These are phyloP conservation scores for Phalanger gymnotis DNA, from an alignment of 2,797 vertebrate species.

Conservation along the genomic window DNA sequence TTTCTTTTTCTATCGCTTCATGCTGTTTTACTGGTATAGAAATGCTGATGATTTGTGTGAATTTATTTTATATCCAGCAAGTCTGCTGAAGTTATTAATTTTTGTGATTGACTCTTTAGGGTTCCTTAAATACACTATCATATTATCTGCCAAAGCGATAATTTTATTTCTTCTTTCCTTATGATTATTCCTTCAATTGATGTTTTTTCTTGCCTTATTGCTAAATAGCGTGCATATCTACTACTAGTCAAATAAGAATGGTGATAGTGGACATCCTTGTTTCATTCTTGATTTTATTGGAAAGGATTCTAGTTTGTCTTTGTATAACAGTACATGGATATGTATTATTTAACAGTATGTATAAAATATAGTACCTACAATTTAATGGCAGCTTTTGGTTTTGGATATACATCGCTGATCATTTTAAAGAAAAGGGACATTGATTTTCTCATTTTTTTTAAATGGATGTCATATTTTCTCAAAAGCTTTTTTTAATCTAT, in stretches of 20 bases:
- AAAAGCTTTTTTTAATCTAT: background rate
- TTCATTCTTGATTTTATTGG: background rate
- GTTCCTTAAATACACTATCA: background rate
- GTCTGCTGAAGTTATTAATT: background rate
- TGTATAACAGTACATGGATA: background rate
- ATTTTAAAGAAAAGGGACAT: background rate
- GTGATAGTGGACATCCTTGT: background rate
- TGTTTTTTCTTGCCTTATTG: background rate
- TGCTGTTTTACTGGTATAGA: background rate
- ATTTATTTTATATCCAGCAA: background rate
- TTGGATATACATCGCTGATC: background rate
- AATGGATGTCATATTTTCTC: background rate
- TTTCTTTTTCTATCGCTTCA: background rate
- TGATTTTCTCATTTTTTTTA: background rate
- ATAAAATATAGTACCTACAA: background rate
- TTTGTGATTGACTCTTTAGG: background rate
- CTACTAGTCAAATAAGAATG: background rate
- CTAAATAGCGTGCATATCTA: background rate
- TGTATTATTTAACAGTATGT: background rate
- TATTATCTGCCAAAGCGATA: background rate
- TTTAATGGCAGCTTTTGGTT: background rate
- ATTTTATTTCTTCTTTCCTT: background rate
- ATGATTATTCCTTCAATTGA: background rate
- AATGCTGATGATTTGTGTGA: background rate
- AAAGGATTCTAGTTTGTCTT: background rate